Evolutionary conservation across 23 tunicate genomes (phyloP).

Genomic region (Corella eumyota): DNA sequence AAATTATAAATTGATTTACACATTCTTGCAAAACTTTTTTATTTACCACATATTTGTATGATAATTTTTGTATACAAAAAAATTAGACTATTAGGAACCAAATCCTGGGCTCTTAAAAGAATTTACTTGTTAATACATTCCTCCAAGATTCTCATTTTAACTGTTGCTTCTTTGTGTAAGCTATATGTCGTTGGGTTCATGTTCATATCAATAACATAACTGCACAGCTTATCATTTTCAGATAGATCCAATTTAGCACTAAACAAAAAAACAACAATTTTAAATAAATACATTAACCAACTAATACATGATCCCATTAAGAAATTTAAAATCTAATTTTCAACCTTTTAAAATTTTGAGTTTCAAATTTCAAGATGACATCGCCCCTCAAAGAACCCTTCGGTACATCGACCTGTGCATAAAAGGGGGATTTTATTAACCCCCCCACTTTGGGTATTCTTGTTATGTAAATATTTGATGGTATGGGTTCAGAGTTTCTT

Average conservation of each 20-base stretch:
- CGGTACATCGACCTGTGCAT: conserved; percentile 73
- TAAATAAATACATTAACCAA: too few species aligned
- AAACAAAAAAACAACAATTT: not conserved
- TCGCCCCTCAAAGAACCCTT: conserved; percentile 66
- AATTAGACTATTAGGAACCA: too few species aligned
- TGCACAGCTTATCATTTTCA: conserved; percentile 65
- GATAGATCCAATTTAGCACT: conserved; percentile 33
- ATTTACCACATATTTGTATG: too few species aligned
- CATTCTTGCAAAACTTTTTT: too few species aligned
- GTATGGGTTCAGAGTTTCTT: conserved; percentile 39
- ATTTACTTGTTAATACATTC: conserved; percentile 63
- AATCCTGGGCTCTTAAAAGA: too few species aligned
- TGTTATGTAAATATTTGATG: conserved; percentile 40
- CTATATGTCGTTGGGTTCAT: conserved; percentile 47
- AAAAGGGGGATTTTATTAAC: conserved; percentile 51
- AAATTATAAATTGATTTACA: too few species aligned
- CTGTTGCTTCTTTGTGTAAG: conserved; percentile 45
- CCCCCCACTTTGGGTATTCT: conserved; percentile 59
- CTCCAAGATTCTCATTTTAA: conserved; percentile 54
- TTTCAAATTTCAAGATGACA: conserved; percentile 70
- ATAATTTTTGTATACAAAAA: too few species aligned
- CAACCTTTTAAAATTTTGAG: conserved; percentile 60
- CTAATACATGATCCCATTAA: too few species aligned
- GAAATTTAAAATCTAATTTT: too few species aligned
- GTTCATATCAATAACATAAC: conserved; percentile 51